phyloP scores from a whole-genome alignment of 1,140 invertebrate species.

The Drosophila grimshawi region DNA sequence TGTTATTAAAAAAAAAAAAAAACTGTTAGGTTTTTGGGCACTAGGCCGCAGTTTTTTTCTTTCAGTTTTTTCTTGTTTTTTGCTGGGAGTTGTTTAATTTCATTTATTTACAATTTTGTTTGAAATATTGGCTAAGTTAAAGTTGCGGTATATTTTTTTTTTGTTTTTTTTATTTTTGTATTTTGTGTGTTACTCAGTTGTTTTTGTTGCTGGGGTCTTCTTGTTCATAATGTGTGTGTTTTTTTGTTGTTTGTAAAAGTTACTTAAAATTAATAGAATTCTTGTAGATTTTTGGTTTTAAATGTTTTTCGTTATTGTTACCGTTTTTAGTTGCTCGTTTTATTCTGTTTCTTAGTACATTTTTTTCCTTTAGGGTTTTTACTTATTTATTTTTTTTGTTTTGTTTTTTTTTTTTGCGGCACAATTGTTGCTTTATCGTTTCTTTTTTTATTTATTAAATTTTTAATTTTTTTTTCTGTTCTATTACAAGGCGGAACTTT shows the following conservation, averaged over 20 bases:
- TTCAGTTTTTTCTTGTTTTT: slow-evolving; percentile 29
- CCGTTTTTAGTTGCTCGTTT: slow-evolving; percentile 66
- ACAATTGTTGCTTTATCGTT: slow-evolving; percentile 79
- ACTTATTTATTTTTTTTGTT: slow-evolving; percentile 44
- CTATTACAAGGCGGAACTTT: slow-evolving; percentile 42
- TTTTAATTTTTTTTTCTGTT: slow-evolving; percentile 28
- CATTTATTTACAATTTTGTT: slow-evolving; percentile 57
- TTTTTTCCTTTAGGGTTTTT: slow-evolving; percentile 37
- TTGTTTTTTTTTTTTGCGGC: slow-evolving; percentile 68
- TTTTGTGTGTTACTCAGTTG: slow-evolving; percentile 61
- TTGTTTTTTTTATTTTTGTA: slow-evolving; percentile 40
- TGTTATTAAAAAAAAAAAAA: slow-evolving; percentile 66
- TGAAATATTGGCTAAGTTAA: slow-evolving; percentile 74
- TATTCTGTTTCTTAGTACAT: slow-evolving; percentile 52
- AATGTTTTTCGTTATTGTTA: slow-evolving; percentile 81
- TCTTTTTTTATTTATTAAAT: slow-evolving; percentile 24
- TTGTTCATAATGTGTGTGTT: slow-evolving; percentile 40
- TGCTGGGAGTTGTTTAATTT: slow-evolving; percentile 50
- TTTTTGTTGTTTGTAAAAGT: slow-evolving; percentile 70
- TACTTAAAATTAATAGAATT: slow-evolving; percentile 81
- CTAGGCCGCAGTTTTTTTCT: slow-evolving; percentile 62
- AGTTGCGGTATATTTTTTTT: slow-evolving; percentile 57
- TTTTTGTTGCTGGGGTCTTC: slow-evolving; percentile 52
- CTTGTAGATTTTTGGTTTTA: slow-evolving; percentile 83
- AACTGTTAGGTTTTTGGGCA: slow-evolving; percentile 64